phyloP scores from a whole-genome alignment of 2,888 invertebrate genomes.

The Caenorhabditis angaria region DNA sequence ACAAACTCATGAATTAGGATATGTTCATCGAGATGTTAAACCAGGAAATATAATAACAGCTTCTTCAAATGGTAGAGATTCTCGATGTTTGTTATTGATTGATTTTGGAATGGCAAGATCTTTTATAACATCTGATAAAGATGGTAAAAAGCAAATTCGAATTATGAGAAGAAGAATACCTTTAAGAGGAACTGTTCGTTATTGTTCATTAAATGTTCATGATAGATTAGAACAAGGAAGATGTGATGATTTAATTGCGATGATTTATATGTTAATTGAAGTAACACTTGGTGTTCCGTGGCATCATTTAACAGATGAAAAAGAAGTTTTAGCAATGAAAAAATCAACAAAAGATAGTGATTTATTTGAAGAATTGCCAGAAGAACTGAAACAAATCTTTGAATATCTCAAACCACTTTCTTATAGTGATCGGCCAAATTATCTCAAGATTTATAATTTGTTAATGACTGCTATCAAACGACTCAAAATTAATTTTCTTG shows the following conservation, averaged over 20 bases:
- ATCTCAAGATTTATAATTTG: constrained; percentile 36
- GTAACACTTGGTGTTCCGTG: constrained; percentile 39
- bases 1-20: constrained; percentile 35
- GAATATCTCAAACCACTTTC: constrained; percentile 31
- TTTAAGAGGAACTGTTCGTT: constrained; percentile 36
- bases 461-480: constrained; percentile 32
- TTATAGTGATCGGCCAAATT: constrained; percentile 29
- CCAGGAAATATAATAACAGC: constrained; percentile 42
- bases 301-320: constrained; percentile 36
- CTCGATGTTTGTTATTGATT: constrained; percentile 28
- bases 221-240: constrained; percentile 35
- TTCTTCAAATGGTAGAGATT: constrained; percentile 16
- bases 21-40: constrained; percentile 41
- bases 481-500: constrained; percentile 39
- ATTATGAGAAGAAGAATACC: constrained; percentile 30
- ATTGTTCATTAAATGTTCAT: constrained; percentile 44
- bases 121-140: constrained; percentile 20
- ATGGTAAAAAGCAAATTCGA: constrained; percentile 28
- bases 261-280: constrained; percentile 35
- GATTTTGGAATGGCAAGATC: constrained; percentile 47
- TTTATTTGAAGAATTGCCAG: constrained; percentile 37
- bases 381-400: constrained; percentile 29
- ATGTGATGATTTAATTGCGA: constrained; percentile 31
- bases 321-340: constrained; percentile 35
- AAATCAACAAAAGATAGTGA: constrained; percentile 28